A percentile compares a stretch with the other conserved stretches of the same genome.
These are phyloP conservation scores for Gallinago paraguaiae DNA, from an alignment of 2,113 vertebrate genomes.

Conservation along the genomic window DNA sequence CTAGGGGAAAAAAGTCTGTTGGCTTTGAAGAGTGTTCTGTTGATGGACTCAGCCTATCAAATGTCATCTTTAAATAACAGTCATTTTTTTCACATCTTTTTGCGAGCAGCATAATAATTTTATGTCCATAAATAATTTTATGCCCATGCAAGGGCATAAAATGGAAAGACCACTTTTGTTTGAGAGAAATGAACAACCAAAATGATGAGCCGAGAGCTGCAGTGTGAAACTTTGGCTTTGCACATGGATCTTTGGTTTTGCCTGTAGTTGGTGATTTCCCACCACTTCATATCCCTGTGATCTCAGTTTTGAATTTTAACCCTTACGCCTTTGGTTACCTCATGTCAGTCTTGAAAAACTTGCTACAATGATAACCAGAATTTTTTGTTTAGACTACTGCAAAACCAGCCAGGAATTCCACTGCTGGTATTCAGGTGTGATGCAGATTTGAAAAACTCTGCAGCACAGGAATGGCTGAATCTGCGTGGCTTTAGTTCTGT, in stretches of 20 bases:
- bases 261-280: not conserved
- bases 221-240: not conserved
- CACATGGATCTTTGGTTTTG: not conserved
- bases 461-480: not conserved
- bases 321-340: not conserved
- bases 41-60: not conserved
- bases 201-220: not conserved
- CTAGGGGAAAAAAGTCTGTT: not conserved
- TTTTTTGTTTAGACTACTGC: not conserved
- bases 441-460: not conserved
- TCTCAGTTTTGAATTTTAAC: not conserved
- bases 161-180: not conserved
- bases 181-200: not conserved
- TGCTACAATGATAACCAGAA: not conserved
- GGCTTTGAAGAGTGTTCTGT: not conserved
- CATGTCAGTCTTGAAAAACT: not conserved
- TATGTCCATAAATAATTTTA: no score
- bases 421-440: not conserved
- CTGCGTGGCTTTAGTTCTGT: not conserved
- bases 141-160: not conserved
- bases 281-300: not conserved
- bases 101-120: slow-evolving; percentile 1
- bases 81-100: not conserved
- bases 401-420: not conserved
- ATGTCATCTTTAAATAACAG: not conserved